phyloP scores from a whole-genome alignment of 1,140 invertebrate species.

The Drosophila sp. region DNA sequence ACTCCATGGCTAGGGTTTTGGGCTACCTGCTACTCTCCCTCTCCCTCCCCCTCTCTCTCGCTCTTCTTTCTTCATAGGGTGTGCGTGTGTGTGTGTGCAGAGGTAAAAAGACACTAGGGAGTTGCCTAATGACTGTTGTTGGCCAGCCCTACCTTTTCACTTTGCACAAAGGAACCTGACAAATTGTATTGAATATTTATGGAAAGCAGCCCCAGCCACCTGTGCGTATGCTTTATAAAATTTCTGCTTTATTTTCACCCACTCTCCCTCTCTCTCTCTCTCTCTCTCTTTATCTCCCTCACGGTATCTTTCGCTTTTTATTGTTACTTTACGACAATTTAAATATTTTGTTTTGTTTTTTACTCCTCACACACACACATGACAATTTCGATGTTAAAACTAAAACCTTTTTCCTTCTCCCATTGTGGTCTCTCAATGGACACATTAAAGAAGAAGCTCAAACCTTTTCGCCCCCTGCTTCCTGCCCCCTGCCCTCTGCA shows the following conservation, averaged over 20 bases:
- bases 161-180: constrained; percentile 4
- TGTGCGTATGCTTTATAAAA: constrained; percentile 4
- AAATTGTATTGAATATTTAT: constrained; percentile 51
- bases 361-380: background rate
- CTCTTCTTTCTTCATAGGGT: background rate
- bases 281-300: background rate
- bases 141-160: constrained; percentile 9
- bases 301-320: constrained; percentile 9
- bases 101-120: constrained; percentile 54
- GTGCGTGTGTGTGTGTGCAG: constrained; percentile 1
- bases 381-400: constrained; percentile 13
- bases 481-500: too few relatives aligned
- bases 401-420: constrained; percentile 29
- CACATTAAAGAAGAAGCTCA: background rate
- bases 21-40: background rate
- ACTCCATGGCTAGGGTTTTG: constrained; percentile 14
- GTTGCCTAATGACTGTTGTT: constrained; percentile 49
- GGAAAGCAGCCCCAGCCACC: constrained; percentile 11
- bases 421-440: constrained; percentile 3
- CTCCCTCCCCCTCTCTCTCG: background rate
- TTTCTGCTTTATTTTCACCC: constrained; percentile 3
- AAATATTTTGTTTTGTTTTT: constrained; percentile 56
- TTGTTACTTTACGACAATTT: constrained; percentile 47
- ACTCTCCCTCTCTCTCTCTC: background rate
- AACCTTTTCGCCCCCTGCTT: background rate